These are phyloP conservation scores for Agelas oroides DNA, from an alignment of 37 sponge, comb jelly and placozoan genomes.

Conservation along the genomic window DNA sequence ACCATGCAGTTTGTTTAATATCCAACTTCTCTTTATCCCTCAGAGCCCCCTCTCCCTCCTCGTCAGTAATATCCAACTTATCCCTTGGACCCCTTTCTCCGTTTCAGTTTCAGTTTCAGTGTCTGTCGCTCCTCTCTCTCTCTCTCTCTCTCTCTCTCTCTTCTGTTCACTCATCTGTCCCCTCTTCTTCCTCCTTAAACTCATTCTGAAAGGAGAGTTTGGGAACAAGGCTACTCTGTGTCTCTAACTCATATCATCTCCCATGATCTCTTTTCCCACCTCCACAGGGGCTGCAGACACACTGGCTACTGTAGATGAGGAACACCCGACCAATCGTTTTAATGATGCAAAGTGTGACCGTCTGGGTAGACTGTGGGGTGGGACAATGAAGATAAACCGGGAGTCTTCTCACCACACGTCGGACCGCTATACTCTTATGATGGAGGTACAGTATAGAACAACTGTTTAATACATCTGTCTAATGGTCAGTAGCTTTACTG, in stretches of 20 bases:
- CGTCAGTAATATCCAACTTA: no score
- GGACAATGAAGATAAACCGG: slow-evolving; percentile 31
- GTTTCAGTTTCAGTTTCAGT: no score
- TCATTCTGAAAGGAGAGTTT: no score
- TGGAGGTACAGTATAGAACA: no score
- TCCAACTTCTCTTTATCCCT: not conserved
- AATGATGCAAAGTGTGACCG: slow-evolving; percentile 76
- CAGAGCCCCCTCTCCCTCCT: not conserved
- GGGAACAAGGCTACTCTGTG: no score
- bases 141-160: not conserved
- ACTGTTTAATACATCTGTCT: no score
- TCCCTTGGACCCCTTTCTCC: no score
- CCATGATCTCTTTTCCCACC: no score
- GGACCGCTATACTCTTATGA: no score
- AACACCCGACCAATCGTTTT: slow-evolving; percentile 40
- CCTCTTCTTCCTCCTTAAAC: not conserved
- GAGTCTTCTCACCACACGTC: no score
- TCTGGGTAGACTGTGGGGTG: slow-evolving; percentile 55
- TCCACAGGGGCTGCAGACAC: not conserved
- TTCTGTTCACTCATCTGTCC: not conserved
- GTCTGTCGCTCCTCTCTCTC: not conserved
- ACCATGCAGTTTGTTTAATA: not conserved
- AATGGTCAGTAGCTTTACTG: no score
- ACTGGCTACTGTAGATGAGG: slow-evolving; percentile 22
- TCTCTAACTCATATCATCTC: no score